Evolutionary conservation across 2,888 invertebrate species (phyloP).

Genomic region (Rhyacophila evoluta): DNA sequence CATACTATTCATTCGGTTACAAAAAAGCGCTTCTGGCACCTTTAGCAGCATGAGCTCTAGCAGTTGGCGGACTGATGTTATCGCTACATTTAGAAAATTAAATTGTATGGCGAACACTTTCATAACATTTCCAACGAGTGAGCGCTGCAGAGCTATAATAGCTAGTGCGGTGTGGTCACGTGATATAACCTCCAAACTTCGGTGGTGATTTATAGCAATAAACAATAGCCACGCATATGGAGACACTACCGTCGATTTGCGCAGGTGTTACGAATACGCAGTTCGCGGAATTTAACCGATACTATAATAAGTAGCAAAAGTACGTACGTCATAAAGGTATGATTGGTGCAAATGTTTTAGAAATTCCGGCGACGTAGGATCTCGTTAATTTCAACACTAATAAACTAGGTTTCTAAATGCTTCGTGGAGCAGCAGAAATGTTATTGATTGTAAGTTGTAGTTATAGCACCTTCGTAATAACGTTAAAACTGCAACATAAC

Average conservation of each 20-base stretch:
- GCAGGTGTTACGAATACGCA: background rate
- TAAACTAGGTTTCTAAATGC: too few species aligned
- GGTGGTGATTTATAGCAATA: background rate
- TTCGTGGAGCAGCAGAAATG: too few species aligned
- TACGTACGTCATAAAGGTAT: too few species aligned
- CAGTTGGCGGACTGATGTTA: constrained; percentile 46
- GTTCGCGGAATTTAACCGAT: background rate
- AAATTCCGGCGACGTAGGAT: too few species aligned
- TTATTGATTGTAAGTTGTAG: too few species aligned
- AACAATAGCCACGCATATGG: constrained; percentile 2
- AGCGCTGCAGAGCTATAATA: constrained; percentile 20
- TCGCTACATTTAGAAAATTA: constrained; percentile 45
- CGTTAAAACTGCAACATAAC: too few species aligned
- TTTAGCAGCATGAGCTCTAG: constrained; percentile 16
- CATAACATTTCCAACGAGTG: constrained; percentile 35
- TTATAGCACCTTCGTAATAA: too few species aligned
- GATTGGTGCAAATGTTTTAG: too few species aligned
- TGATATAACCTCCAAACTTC: constrained; percentile 26
- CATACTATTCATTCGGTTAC: too few species aligned
- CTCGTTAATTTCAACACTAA: too few species aligned
- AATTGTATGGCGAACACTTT: constrained; percentile 40
- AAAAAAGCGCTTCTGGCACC: background rate
- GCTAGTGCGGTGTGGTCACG: constrained; percentile 32
- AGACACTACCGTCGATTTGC: background rate
- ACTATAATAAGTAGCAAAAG: too few species aligned